These are phyloP conservation scores for Rhinichthys osculus DNA, from an alignment of 2,797 vertebrate genomes.

Conservation along the genomic window DNA sequence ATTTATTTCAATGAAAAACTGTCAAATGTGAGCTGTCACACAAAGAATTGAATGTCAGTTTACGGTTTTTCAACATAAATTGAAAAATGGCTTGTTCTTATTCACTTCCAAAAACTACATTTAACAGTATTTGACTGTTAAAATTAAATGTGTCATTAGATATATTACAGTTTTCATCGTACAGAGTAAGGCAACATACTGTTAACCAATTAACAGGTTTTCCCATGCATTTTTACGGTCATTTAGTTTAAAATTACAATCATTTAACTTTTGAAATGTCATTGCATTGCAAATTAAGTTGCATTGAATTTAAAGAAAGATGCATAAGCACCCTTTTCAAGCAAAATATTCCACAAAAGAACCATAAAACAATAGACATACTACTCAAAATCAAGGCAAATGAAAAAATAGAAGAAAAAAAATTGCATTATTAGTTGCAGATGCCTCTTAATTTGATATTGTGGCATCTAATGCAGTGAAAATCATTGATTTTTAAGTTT, in stretches of 20 bases:
- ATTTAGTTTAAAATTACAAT: background rate
- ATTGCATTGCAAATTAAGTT: background rate
- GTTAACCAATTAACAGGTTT: background rate
- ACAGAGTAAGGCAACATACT: background rate
- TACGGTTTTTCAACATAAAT: background rate
- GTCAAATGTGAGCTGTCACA: background rate
- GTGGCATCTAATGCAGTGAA: no score
- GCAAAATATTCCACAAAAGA: background rate
- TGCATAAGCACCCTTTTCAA: background rate
- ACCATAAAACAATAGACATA: background rate
- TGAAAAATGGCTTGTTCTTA: background rate
- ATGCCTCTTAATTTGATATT: background rate
- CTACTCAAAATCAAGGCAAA: background rate
- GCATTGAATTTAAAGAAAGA: background rate
- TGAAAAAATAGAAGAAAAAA: background rate
- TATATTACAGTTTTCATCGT: background rate
- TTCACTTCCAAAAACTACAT: background rate
- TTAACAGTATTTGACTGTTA: background rate
- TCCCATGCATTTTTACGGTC: background rate
- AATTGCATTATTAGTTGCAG: background rate
- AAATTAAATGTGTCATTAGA: background rate
- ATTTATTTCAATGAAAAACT: background rate
- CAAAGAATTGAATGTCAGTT: background rate
- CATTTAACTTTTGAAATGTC: background rate
- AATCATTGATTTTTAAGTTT: background rate